Conservation (phyloP, 2,113 vertebrate species). For the Tachysurus fulvidraco region DNA sequence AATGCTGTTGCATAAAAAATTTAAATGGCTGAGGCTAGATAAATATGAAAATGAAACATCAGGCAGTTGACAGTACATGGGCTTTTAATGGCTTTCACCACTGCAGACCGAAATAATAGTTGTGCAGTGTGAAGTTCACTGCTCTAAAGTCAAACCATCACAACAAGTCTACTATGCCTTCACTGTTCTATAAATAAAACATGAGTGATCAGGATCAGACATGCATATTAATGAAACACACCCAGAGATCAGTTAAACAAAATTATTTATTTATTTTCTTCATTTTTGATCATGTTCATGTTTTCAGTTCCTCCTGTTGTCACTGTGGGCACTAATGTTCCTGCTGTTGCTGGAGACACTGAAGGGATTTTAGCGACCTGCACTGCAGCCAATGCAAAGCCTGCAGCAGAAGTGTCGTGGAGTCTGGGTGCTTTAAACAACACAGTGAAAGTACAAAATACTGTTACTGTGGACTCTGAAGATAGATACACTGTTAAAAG, state of each 20-base stretch:
- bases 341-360: slow-evolving; percentile 17
- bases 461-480: slow-evolving; percentile 9
- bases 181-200: not conserved
- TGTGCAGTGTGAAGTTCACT: not conserved
- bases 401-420: slow-evolving; percentile 58
- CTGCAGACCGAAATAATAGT: too few relatives aligned
- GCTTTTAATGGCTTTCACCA: too few relatives aligned
- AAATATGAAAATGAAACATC: too few relatives aligned
- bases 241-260: too few relatives aligned
- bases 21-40: too few relatives aligned
- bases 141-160: not conserved
- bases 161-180: not conserved
- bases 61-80: not conserved
- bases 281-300: not conserved
- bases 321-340: not conserved
- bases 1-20: too few relatives aligned
- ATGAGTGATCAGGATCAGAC: too few relatives aligned
- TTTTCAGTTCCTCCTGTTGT: slow-evolving; percentile 55
- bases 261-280: not conserved
- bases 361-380: slow-evolving; percentile 54
- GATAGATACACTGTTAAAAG: slow-evolving; percentile 54
- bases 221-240: not conserved
- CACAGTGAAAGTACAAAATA: slow-evolving; percentile 5
- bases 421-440: not conserved
- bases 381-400: slow-evolving; percentile 53